Evolutionary conservation across 2,113 vertebrate genomes (phyloP), one percentile per base, ranked within the genome.

Genomic region (Spheniscus mendiculus): DNA sequence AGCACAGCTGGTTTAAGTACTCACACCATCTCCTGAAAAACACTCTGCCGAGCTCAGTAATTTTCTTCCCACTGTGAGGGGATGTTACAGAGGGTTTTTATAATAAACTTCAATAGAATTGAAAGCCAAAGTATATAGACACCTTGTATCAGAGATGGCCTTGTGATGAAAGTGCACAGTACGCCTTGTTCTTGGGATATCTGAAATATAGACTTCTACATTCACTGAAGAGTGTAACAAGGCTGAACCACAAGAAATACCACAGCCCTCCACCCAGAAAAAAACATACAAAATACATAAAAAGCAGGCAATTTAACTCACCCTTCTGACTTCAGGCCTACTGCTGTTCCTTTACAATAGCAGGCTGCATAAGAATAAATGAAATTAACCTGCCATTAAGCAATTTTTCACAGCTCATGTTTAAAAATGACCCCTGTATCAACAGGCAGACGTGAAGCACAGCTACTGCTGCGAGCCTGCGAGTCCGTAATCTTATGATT

Each of bases 71-170:
- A 50, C 93, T 47, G 21, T 59, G 70, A 52, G 34, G 49, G 71
- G 70, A 47, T 70, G 44, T 89, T 91, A 88, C 93, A 91, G 52
- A 67, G 59, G 55, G 42, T 70, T 96, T 45, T 96, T 96, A 79
- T 96, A 47, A 45, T 82, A 58, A 94, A 10, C 53, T 44, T 61
- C 47, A 85, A 85, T 40, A n/a, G 72, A 88, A 36, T 25, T 44
- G 93, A 97, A 87, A 94, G 52, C 55, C 50, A 72, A 73, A 66
- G 19, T 62, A 17, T 83, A 26, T 29, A 58, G 70, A 62, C 30
- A 47, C 4, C 59, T 89, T 69, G 40, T 11, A 22, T 26, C 14
- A 23, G 56, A 80, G 49, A 67, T 83, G 67, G 67, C 27, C 30
- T 81, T 63, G 22, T 53, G 82, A n/a, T 80, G 52, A n/a, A 90